These are phyloP conservation scores for Coryphaenoides rupestris DNA, from an alignment of 2,113 vertebrate genomes.

Conservation along the genomic window DNA sequence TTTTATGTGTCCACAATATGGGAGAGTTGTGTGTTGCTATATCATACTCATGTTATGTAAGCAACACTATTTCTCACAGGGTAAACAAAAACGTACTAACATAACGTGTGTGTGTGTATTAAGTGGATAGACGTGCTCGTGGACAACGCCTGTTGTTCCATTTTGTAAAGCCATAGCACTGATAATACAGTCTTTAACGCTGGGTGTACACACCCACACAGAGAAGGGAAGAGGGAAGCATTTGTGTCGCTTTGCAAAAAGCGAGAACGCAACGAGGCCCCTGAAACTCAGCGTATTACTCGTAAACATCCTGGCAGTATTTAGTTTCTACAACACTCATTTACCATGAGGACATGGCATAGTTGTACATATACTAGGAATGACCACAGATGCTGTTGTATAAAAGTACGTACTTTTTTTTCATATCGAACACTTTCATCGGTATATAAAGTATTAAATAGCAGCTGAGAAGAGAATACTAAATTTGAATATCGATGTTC, in stretches of 20 bases:
- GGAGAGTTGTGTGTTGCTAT: slow-evolving; percentile 37
- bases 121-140: neutral
- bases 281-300: slow-evolving; percentile 60
- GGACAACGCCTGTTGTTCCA: slow-evolving; percentile 10
- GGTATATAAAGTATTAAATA: slow-evolving; percentile 56
- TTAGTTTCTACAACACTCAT: slow-evolving; percentile 55
- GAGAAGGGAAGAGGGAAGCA: slow-evolving; percentile 33
- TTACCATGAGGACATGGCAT: slow-evolving; percentile 15
- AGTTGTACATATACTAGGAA: no score
- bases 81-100: slow-evolving; percentile 16
- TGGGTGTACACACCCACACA: slow-evolving; percentile 34
- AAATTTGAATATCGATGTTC: slow-evolving; percentile 28
- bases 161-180: slow-evolving; percentile 61
- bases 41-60: slow-evolving; percentile 62
- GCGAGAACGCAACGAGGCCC: slow-evolving; percentile 23
- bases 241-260: slow-evolving; percentile 26
- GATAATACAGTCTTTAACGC: slow-evolving; percentile 54
- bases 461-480: slow-evolving; percentile 9
- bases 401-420: slow-evolving; percentile 14
- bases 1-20: slow-evolving; percentile 27
- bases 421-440: slow-evolving; percentile 24
- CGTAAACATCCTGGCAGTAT: slow-evolving; percentile 71
- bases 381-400: slow-evolving; percentile 27
- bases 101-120: slow-evolving; percentile 13
- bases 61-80: slow-evolving; percentile 40